Base-by-base conservation (phyloP, 2,888 invertebrate genomes). In the Adelphocoris suturalis region DNA sequence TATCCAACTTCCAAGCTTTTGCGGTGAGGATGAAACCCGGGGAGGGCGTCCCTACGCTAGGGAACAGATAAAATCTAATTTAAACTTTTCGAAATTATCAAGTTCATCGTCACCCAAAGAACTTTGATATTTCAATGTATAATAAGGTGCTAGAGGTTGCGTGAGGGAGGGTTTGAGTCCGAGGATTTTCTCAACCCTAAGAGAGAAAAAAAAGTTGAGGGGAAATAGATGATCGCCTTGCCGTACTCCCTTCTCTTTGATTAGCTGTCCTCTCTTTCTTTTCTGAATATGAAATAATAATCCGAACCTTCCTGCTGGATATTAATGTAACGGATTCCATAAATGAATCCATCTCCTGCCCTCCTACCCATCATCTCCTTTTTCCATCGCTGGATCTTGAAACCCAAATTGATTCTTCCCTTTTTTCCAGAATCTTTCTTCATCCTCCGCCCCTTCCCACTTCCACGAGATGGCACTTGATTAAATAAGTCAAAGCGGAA, bases 61-160 rank as follows among this genome's bases (percentile, higher is more conserved):
- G 75, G 75, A 86, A 88, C 88, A 88, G 88, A 88, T 80, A 88
- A 88, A 88, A 88, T 88, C 88, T 88, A 88, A 88, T 88, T 88
- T 88, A 76, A 88, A 88, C 78, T 88, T 88, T 88, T 78, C 52
- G 61, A 88, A 88, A 88, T 88, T 88, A 88, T 88, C 88, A 88
- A 88, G 47, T 88, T 88, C 88, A 55, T 88, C 88, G 88, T 88
- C 88, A 88, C 88, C 78, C 46, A 27, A 57, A 78, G 80, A 88
- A 88, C 88, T 88, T 88, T 80, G 88, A 88, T 88, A 88, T 88
- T 88, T 88, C 88, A 88, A 88, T 88, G 88, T 88, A 88, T 88
- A 88, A 88, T 88, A 88, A 88, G 88, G 88, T 52, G 78, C 27
- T 48, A 78, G 88, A 55, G 78, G 52, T 48, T 12, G 86, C 23